Base-by-base conservation (phyloP, 2,888 invertebrate genomes). In the Rhyacophila evoluta region DNA sequence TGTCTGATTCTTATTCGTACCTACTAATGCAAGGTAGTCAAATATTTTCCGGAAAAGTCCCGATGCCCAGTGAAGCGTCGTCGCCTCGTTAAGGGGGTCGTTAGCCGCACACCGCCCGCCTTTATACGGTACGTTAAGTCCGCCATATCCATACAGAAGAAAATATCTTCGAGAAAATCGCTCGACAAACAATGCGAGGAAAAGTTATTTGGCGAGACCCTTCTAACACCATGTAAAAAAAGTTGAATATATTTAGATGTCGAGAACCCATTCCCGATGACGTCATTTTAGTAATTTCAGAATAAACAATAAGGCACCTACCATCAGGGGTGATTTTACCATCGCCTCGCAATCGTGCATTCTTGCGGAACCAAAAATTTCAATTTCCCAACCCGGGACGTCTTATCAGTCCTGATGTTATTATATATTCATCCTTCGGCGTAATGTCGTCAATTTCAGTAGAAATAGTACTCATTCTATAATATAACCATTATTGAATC, bases 91-190 rank as follows among this genome's bases (percentile, higher is more conserved):
- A 55, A 8, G 55, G 55, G 25, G 55, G 15, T 55, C 55, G 55
- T 55, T 55, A 55, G 55, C 55, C 55, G 55, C 55, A 25, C 55
- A 19, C 55, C 55, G 55, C 55, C 55, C 12, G 55, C 55, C 25
- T 55, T 55, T 55, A 55, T 55, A 55, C 55, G 55, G 19, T 19
- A 55, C 55, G 55, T 8, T 55, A 19, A 19, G 19, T 55, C 12
- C 55, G 10, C 55, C 15, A 55, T 55, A 55, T 55, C 19, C 55
- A 25, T 55, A 25, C 12, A 55, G 55, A 55, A 19, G 55, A 55
- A 55, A 55, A 55, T 55, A 33, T 33, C 29, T 55, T 19, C 55
- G 19, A 55, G 55, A 55, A 55, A 55, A 55, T 55, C 55, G 5
- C 25, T 55, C 15, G 25, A 55, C 55, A 55, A 55, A 55, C 55